These are phyloP conservation scores for Syngnathus rostellatus DNA, from an alignment of 2,797 vertebrate genomes.

Conservation along the genomic window DNA sequence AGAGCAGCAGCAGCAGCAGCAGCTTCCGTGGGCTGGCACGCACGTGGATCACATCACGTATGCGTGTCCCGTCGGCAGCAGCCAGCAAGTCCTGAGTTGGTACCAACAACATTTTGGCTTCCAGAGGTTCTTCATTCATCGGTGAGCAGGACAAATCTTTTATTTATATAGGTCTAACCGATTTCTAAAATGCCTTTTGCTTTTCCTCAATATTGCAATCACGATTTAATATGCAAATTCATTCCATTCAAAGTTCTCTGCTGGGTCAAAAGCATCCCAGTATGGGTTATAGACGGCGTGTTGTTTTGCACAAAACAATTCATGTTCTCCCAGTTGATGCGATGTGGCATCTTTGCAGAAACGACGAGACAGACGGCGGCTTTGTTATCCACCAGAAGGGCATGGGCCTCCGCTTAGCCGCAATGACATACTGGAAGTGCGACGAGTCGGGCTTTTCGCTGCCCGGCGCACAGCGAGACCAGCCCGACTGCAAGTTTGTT, in stretches of 20 bases:
- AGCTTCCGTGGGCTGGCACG: constrained; percentile 49
- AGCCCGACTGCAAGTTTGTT: constrained; percentile 78
- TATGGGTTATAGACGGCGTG: no score
- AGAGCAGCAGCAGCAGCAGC: neutral
- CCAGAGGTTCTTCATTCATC: constrained; percentile 74
- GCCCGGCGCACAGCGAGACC: constrained; percentile 41
- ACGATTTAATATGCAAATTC: no score
- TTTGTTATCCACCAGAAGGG: constrained; percentile 67
- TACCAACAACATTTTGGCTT: constrained; percentile 81
- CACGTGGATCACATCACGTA: constrained; percentile 90
- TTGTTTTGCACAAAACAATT: no score
- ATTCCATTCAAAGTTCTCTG: no score
- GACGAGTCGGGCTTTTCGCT: constrained; percentile 48
- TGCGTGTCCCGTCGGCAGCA: constrained; percentile 66
- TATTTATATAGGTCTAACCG: neutral
- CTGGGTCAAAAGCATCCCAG: no score
- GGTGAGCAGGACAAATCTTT: constrained; percentile 36
- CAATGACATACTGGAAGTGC: constrained; percentile 68
- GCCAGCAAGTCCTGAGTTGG: constrained; percentile 72
- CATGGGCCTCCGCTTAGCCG: constrained; percentile 79
- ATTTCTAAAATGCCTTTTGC: no score
- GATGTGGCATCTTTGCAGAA: constrained; percentile 34
- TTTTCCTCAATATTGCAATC: no score
- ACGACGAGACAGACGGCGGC: constrained; percentile 68
- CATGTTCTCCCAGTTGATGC: neutral